Evolutionary conservation across 2,888 invertebrate species (phyloP), one percentile per base, ranked within the genome.

Genomic region (Netelia fuscicornis): DNA sequence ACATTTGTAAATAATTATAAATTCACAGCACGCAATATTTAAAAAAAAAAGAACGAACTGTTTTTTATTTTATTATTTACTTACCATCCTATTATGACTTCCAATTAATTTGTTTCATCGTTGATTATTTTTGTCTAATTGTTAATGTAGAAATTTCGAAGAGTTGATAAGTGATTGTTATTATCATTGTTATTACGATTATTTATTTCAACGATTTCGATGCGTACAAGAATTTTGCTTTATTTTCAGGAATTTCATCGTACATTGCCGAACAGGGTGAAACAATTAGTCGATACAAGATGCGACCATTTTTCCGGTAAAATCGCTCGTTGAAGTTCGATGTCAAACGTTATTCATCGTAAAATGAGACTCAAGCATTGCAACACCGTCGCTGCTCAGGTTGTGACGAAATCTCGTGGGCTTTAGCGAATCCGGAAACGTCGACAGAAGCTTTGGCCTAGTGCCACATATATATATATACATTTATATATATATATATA

Each of bases 351-450:
- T 23, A n/a, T 81, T 65, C 67, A 77, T 67, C 83, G 83, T 42
- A 79, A 79, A 80, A 83, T 83, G 75, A 83, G 72, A 72, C 68
- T 81, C 48, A 76, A 72, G 42, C 67, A 44, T n/a, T 75, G 71
- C 56, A 70, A 25, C 62, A 17, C 10, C 60, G 48, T 17, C 11
- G 20, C 67, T 65, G 77, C 23, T 64, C 58, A 74, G 3, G n/a
- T 48, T 65, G 71, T 52, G 78, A 84, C 78, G 68, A 68, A 68
- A 78, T 70, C n/a, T 75, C 74, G 30, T 23, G 30, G 60, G 62
- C 54, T 65, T 2, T 75, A 75, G 30, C 85, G 48, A 60, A 58
- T 75, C 54, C 78, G 85, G 78, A 85, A 83, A 65, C 75, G 42
- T 71, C 64, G 10, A 65, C 23, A 54, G 11, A 72, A 67, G 58